Conservation (phyloP, 2,797 vertebrate species). For the Syngnathus rostellatus region DNA sequence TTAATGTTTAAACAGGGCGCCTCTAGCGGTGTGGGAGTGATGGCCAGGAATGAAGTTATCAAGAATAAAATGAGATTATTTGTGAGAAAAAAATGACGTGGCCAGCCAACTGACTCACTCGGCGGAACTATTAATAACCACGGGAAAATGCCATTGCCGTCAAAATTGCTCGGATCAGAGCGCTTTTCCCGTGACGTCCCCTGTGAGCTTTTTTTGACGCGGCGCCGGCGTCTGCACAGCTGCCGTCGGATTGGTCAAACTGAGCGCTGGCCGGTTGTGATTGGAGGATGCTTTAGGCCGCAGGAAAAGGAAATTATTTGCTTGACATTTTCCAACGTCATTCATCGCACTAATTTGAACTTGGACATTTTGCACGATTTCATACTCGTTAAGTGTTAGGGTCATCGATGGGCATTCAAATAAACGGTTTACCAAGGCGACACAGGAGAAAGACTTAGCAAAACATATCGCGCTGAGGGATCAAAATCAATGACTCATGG, state of each 20-base stretch:
- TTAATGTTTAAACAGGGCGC: background rate
- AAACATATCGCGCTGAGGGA: background rate
- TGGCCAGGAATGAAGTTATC: background rate
- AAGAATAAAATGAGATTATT: background rate
- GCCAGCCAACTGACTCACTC: background rate
- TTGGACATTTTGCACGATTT: too few species aligned
- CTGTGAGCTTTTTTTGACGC: background rate
- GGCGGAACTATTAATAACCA: constrained; percentile 1
- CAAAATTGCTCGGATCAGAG: constrained; percentile 4
- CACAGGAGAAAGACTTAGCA: background rate
- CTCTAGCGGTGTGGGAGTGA: constrained; percentile 8
- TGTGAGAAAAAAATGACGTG: background rate
- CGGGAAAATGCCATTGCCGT: constrained; percentile 1
- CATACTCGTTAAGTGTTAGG: too few species aligned
- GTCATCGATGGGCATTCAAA: too few species aligned
- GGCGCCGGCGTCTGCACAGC: background rate
- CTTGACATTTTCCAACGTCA: too few species aligned
- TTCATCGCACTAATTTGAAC: too few species aligned
- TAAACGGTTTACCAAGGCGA: too few species aligned
- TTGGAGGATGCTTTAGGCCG: background rate
- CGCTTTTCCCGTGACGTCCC: background rate
- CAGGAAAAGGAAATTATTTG: too few species aligned
- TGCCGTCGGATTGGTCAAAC: background rate
- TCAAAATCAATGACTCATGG: background rate
- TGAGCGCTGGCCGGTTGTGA: background rate